Base-by-base conservation (phyloP, 2,888 invertebrate genomes). In the Stenotaenia linearis region DNA sequence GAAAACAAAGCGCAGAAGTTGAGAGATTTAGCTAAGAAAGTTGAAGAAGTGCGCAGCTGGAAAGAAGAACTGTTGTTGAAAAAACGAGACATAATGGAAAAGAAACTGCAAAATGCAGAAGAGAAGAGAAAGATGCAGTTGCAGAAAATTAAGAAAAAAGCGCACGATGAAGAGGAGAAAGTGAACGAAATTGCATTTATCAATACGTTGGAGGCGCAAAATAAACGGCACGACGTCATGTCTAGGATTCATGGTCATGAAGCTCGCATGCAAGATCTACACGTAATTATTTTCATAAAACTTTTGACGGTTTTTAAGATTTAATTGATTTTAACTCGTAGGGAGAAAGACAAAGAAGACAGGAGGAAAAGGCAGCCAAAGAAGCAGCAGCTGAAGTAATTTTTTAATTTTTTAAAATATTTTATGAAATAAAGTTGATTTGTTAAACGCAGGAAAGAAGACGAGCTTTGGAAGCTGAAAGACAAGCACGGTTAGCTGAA, bases 121-220 rank as follows among this genome's bases (percentile, higher is more conserved):
- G 95, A 96, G 85, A 98, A 98, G 84, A 89, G 98, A 23, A 93
- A 92, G 89, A 85, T 93, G 91, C 85, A 87, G 82, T 83, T 89
- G 25, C 86, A 86, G 81, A 85, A 86, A 79, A 95, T 96, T 82
- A 93, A 97, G 0, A 91, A 93, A 82, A 98, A 98, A 86, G 98
- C 98, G 0, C 97, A 97, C 84, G 98, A 98, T 83, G 98, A 98
- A 85, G 98, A 98, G 83, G 95, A 96, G 80, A 98, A 98, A 85
- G 90, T 96, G 4, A 93, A 95, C 82, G 98, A 99, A 88, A 98
- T 98, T 79, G 97, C 97, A 15, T 98, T 98, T 86, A 98, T 98
- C 80, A 98, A 97, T 86, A 94, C 94, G 83, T 88, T 98, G 61
- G 97, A 97, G 85, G 97, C 96, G 0, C 96, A 97, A 87, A 97